Evolutionary conservation across 1,140 invertebrate species (phyloP), one percentile per base, ranked within the genome.

Genomic region (Drosophila insularis): DNA sequence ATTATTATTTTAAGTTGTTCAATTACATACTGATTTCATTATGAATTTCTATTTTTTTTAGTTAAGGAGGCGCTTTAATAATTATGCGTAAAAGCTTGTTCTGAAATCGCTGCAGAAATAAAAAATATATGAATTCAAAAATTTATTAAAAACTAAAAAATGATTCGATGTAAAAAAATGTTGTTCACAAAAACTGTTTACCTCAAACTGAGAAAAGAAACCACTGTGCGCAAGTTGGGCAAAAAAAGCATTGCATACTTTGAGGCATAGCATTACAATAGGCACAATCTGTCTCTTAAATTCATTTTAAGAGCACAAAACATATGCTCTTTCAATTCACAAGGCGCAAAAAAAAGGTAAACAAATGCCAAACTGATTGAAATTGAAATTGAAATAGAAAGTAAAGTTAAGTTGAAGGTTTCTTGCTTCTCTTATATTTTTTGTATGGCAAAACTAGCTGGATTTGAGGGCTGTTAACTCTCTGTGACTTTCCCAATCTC

Each of bases 311-410:
- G 43, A 50, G 43, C 43, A 21, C 7, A 19, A 50, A 50, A 21
- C 43, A 50, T 50, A 50, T 50, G 43, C 43, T 50, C 43, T 50
- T 46, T 21, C 17, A 50, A 10, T 11, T 21, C 7, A 10, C 8
- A 0, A 46, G 35, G 35, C 54, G 50, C 17, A 54, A 50, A 60
- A 79, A 79, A 84, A 84, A 84, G 46, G 81, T 84, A 84, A 84
- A 84, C 80, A 84, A 46, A 68, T 27, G 63, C 32, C 32, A 63
- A 63, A 40, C 55, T 63, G 8, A 10, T 31, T 39, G 11, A 58
- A 31, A 13, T 40, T 19, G 10, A 21, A 21, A 64, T 64, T 59
- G 27, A 62, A 70, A 66, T 54, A 63, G 67, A 77, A 80, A 10
- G 64, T 68, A 40, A 23, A 54, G 10, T 4, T 17, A 14, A 71